phyloP scores from a whole-genome alignment of 2,888 invertebrate species.

The Helicoverpa assulta region DNA sequence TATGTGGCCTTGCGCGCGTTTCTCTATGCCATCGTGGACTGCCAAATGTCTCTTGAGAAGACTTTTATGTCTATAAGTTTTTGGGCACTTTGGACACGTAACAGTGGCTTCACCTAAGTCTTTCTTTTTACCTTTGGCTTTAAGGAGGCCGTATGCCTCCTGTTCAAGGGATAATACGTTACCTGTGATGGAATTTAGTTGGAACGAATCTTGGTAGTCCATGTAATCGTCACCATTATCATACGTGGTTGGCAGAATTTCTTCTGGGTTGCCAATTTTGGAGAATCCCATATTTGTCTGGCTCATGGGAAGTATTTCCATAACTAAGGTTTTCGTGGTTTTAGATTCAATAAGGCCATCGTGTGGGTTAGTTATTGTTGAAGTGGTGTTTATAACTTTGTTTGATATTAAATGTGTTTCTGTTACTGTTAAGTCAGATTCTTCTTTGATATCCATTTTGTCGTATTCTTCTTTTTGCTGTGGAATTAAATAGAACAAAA shows the following conservation, averaged over 20 bases:
- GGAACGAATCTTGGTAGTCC: conserved; percentile 76
- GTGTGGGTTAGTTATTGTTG: conserved; percentile 77
- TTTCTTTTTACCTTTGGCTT: conserved; percentile 70
- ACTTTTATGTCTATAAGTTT: conserved; percentile 66
- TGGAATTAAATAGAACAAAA: conserved; percentile 32
- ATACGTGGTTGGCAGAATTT: conserved; percentile 78
- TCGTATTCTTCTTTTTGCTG: conserved; percentile 70
- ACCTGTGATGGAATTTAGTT: conserved; percentile 86
- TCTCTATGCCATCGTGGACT: conserved; percentile 80
- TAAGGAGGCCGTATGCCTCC: conserved; percentile 81
- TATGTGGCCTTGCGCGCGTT: conserved; percentile 73
- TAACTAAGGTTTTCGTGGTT: conserved; percentile 81
- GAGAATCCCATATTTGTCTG: conserved; percentile 56
- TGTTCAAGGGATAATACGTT: conserved; percentile 82
- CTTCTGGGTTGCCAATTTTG: conserved; percentile 78
- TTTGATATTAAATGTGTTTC: conserved; percentile 85
- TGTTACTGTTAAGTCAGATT: conserved; percentile 77
- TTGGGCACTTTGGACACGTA: conserved; percentile 78
- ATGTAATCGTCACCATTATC: conserved; percentile 60
- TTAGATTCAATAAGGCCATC: conserved; percentile 79
- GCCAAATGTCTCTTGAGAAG: conserved; percentile 73
- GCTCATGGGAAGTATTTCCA: conserved; percentile 81
- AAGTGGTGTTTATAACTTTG: conserved; percentile 81
- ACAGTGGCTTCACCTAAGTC: conserved; percentile 47
- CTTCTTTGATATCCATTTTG: conserved; percentile 75